Conservation (phyloP, 2,113 vertebrate genomes). For the Miniopterus natalensis region DNA sequence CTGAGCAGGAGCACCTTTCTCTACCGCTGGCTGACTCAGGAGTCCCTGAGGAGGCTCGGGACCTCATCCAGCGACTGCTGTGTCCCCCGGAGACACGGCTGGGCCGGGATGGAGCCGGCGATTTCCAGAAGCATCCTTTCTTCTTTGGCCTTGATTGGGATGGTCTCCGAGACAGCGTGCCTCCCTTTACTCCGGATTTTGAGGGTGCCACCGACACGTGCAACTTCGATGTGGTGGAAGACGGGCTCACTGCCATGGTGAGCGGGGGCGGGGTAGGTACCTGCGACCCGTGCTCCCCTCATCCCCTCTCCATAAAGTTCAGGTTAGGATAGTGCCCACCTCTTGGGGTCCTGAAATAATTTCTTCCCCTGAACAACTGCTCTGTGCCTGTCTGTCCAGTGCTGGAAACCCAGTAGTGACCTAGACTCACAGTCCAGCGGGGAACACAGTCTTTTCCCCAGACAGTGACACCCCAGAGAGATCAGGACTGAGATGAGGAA, state of each 20-base stretch:
- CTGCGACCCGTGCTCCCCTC: not conserved
- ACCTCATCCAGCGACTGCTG: conserved; percentile 90
- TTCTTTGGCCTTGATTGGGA: conserved; percentile 91
- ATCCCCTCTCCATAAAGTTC: not conserved
- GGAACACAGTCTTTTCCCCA: not conserved
- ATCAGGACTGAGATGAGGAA: not conserved
- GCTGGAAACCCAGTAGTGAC: not conserved
- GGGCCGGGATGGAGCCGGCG: conserved; percentile 87
- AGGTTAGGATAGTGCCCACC: not conserved
- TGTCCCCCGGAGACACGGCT: conserved; percentile 89
- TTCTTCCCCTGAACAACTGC: not conserved
- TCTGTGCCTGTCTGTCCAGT: too few species aligned
- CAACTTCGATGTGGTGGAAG: conserved; percentile 94
- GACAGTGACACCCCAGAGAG: not conserved
- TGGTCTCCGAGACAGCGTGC: conserved; percentile 86
- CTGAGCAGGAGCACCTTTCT: conserved; percentile 89
- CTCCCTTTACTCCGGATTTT: conserved; percentile 91
- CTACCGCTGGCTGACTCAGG: conserved; percentile 86
- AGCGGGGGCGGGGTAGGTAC: conserved; percentile 88
- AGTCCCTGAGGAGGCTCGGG: conserved; percentile 87
- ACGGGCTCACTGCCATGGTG: conserved; percentile 92
- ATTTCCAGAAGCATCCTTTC: conserved; percentile 91
- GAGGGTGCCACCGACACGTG: conserved; percentile 92
- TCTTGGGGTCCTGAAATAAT: not conserved
- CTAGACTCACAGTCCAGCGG: not conserved